Evolutionary conservation across 2,113 vertebrate genomes (phyloP).

Genomic region (Paramormyrops kingsleyae): DNA sequence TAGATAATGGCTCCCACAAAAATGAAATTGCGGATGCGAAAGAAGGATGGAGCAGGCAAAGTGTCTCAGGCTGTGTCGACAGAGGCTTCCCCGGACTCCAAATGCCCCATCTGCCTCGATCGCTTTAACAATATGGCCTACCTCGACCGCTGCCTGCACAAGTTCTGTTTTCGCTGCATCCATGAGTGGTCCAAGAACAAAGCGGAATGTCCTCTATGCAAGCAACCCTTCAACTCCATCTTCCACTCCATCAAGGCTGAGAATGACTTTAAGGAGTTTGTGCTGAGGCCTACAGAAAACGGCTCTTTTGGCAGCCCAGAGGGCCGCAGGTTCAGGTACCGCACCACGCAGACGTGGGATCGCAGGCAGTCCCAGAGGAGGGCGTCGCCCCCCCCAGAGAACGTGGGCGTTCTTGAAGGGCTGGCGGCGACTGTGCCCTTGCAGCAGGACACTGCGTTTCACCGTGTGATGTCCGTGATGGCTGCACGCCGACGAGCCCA

Average conservation of each 20-base stretch:
- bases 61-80: conserved; percentile 50
- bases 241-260: conserved; percentile 88
- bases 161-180: conserved; percentile 92
- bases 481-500: conserved; percentile 52
- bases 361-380: conserved; percentile 44
- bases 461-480: conserved; percentile 58
- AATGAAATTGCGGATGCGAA: conserved; percentile 64
- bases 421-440: conserved; percentile 29
- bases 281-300: conserved; percentile 63
- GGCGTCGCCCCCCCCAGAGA: conserved; percentile 54
- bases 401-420: conserved; percentile 62
- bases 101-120: conserved; percentile 96
- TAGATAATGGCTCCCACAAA: conserved; percentile 68
- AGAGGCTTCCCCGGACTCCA: conserved; percentile 87
- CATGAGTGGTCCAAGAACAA: conserved; percentile 98
- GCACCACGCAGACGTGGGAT: conserved; percentile 38
- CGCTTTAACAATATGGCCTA: conserved; percentile 83
- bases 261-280: conserved; percentile 81
- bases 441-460: conserved; percentile 48
- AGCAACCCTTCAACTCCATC: conserved; percentile 88
- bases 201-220: conserved; percentile 92
- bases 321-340: background rate
- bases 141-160: conserved; percentile 82
- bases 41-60: conserved; percentile 55
- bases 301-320: conserved; percentile 31